phyloP scores from a whole-genome alignment of 1,140 invertebrate species.

The Campoletis sonorensis region DNA sequence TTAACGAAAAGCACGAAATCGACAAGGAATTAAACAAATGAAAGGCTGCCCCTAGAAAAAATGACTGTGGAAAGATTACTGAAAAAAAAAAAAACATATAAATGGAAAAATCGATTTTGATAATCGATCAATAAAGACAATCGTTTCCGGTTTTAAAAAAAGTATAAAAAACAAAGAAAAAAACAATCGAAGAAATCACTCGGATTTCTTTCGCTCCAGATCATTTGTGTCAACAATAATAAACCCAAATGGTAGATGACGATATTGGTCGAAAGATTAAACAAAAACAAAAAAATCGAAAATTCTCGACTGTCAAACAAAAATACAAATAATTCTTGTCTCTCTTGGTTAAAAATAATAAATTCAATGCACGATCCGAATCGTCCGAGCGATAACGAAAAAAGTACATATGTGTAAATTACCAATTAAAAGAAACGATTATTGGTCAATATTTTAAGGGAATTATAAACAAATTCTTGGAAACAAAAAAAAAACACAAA shows the following conservation, averaged over 20 bases:
- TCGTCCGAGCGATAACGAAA: constrained; percentile 13
- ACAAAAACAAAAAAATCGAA: constrained; percentile 15
- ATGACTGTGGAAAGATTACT: constrained; percentile 3
- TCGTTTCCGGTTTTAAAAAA: constrained; percentile 34
- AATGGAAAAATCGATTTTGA: not conserved
- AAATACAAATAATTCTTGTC: not conserved
- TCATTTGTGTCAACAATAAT: not conserved
- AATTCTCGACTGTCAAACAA: not conserved
- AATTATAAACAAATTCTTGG: too few species aligned
- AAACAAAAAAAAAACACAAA: not conserved
- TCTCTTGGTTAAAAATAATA: not conserved
- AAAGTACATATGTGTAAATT: constrained; percentile 12
- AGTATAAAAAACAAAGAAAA: too few species aligned
- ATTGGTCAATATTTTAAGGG: too few species aligned
- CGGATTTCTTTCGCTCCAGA: constrained; percentile 27
- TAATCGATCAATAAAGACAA: too few species aligned
- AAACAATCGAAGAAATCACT: not conserved
- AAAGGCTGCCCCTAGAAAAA: not conserved
- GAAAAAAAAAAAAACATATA: not conserved
- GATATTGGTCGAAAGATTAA: constrained; percentile 25
- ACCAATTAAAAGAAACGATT: not conserved
- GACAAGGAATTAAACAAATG: constrained; percentile 26
- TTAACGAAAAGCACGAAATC: not conserved
- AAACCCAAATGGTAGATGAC: not conserved
- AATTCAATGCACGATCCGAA: not conserved